Conservation (phyloP, 2,113 vertebrate genomes). For the Halcyon malimbica region DNA sequence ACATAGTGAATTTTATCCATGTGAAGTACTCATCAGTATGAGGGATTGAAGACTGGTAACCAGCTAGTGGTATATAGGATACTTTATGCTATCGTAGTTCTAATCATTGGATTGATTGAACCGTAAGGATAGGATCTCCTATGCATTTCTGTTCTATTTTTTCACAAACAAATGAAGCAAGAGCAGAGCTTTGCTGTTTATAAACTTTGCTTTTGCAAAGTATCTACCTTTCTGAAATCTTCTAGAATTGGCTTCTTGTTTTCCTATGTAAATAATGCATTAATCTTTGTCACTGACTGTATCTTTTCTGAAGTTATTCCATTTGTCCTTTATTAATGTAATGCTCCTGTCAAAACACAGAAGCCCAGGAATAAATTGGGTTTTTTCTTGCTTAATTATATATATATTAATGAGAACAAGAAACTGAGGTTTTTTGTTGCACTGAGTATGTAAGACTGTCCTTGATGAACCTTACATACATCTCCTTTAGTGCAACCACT, state of each 20-base stretch:
- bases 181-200: neutral
- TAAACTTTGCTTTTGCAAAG: neutral
- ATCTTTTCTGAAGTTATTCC: neutral
- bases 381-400: neutral
- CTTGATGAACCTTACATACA: neutral
- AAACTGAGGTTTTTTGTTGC: neutral
- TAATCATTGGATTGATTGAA: neutral
- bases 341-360: neutral
- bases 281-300: neutral
- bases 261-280: neutral
- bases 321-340: neutral
- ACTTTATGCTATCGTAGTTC: neutral
- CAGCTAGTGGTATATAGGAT: neutral
- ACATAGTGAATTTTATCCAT: neutral
- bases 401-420: neutral
- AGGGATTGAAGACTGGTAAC: neutral
- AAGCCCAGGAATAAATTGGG: fast-evolving
- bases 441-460: neutral
- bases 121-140: neutral
- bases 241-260: neutral
- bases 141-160: neutral
- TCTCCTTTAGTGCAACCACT: neutral
- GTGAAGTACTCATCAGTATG: neutral
- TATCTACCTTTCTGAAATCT: neutral
- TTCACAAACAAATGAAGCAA: neutral